Base-by-base conservation (phyloP, 2,797 vertebrate genomes). In the Oreochromis mossambicus region DNA sequence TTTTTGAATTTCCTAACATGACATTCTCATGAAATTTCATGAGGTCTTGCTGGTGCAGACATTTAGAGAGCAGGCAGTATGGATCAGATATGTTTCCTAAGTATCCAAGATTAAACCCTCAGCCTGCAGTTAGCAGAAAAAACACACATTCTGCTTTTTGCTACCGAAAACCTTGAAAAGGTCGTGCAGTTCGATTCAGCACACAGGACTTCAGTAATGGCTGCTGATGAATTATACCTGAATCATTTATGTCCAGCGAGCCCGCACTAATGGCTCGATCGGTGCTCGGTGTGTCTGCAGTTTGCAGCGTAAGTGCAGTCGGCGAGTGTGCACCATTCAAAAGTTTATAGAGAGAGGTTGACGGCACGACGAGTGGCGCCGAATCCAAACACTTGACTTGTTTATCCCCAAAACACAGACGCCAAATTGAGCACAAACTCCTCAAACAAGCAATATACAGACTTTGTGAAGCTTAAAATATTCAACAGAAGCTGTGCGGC, bases 391-490 rank as follows among this genome's bases (percentile, higher is more conserved):
- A 58, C 51, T 48, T 21, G 10, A 58, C 75, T 77, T 76, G 77
- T 86, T 86, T 83, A 63, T 77, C 12, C 34, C 15, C 11, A 1
- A n/a, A 79, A 84, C 15, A 7, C 36, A 48, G 21, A 41, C 50
- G 14, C 38, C 52, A 41, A 58, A 41, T 76, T 13, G 3, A 54
- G n/a, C 75, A 73, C 19, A 68, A 8, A 36, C 14, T 66, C 76
- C 78, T 85, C 75, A 80, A 84, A 87, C 78, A 76, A 79, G 13
- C 76, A 77, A 61, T 79, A 79, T 43, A 66, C 73, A 68, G 82
- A 83, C 38, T 77, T 55, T 26, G 75, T 70, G 76, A 87, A 81
- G 88, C 82, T 83, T 83, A 78, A 85, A 90, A 75, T 58, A 83
- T 66, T 83, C 24, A 76, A 54, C 6, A 66, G 61, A 56, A 55